Evolutionary conservation across 64 coral and sea anemone species (phyloP).

Genomic region (Stichodactyla helianthus): DNA sequence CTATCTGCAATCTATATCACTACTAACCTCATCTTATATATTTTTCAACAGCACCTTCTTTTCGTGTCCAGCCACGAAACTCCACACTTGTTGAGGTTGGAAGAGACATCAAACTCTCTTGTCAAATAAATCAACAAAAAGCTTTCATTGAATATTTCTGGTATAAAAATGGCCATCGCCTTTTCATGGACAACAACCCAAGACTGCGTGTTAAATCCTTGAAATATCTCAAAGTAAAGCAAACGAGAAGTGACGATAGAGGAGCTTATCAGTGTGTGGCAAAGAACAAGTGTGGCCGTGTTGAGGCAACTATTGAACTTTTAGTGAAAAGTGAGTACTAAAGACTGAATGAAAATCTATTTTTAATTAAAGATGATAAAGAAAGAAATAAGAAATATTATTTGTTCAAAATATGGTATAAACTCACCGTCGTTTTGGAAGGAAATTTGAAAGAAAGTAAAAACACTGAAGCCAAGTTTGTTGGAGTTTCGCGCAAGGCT

Average conservation of each 20-base stretch:
- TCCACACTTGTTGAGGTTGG: neutral
- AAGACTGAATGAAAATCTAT: neutral
- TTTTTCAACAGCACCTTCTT: neutral
- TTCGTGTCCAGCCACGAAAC: neutral
- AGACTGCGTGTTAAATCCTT: conserved; percentile 49
- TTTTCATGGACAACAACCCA: conserved; percentile 10
- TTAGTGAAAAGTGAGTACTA: conserved; percentile 47
- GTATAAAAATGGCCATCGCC: conserved; percentile 50
- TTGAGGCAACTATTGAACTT: conserved; percentile 25
- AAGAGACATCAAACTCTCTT: conserved; percentile 12
- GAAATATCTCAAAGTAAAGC: conserved; percentile 73
- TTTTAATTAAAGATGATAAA: neutral
- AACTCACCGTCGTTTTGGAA: neutral
- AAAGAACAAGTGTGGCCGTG: conserved; percentile 39
- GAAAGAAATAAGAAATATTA: neutral
- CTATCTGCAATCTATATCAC: neutral
- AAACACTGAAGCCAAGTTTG: neutral
- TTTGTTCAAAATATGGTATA: neutral
- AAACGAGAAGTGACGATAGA: conserved; percentile 18
- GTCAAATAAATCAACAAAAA: neutral
- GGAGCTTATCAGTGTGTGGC: conserved; percentile 63
- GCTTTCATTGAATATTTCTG: neutral
- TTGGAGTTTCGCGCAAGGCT: neutral
- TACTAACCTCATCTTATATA: neutral
- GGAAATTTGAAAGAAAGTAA: neutral